Conservation (phyloP, 2,888 invertebrate genomes). For the Eledone cirrhosa region DNA sequence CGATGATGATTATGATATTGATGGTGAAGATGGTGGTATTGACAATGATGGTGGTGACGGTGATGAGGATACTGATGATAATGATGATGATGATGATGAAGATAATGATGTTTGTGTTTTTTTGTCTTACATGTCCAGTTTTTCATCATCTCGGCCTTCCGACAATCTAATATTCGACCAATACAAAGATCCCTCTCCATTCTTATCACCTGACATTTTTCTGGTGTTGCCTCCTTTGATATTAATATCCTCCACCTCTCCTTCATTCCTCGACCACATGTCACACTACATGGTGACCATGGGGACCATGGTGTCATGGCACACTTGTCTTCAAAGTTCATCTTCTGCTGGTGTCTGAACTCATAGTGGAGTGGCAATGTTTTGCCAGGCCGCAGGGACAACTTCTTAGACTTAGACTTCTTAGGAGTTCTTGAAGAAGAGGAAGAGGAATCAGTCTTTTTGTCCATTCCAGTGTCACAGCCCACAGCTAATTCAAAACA, state of each 20-base stretch:
- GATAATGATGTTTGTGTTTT: too few species aligned
- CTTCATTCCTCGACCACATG: constrained; percentile 77
- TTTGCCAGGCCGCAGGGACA: constrained; percentile 25
- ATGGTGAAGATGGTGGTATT: too few species aligned
- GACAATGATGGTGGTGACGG: too few species aligned
- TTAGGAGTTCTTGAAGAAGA: constrained; percentile 29
- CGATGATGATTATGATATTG: too few species aligned
- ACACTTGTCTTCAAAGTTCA: constrained; percentile 60
- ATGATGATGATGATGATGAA: too few species aligned
- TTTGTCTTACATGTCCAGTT: constrained; percentile 60
- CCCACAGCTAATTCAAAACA: constrained; percentile 52
- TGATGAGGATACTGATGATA: too few species aligned
- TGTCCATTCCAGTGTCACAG: constrained; percentile 42
- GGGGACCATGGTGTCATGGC: constrained; percentile 81
- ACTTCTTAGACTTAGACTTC: constrained; percentile 37
- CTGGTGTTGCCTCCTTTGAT: constrained; percentile 45
- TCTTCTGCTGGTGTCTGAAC: constrained; percentile 47
- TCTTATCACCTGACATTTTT: constrained; percentile 50
- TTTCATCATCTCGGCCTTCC: constrained; percentile 63
- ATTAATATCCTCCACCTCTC: constrained; percentile 59
- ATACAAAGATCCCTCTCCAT: constrained; percentile 59
- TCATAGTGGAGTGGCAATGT: constrained; percentile 46
- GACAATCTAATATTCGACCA: constrained; percentile 58
- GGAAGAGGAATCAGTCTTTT: constrained; percentile 36
- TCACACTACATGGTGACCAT: constrained; percentile 83